phyloP scores from a whole-genome alignment of 1,140 invertebrate genomes.

The Orius laevigatus region DNA sequence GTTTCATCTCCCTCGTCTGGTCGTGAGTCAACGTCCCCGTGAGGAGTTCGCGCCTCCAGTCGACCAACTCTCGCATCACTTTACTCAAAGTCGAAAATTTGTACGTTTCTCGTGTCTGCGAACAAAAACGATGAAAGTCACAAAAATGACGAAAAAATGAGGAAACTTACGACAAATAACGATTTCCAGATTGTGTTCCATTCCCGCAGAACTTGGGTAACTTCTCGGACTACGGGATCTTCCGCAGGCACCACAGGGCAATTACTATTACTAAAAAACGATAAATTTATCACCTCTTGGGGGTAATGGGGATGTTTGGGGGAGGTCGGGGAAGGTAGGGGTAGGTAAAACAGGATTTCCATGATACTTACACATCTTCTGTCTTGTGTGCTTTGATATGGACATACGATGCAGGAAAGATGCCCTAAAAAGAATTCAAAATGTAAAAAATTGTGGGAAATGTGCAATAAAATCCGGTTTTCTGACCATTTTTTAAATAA shows the following conservation, averaged over 20 bases:
- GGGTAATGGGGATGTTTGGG: too few relatives aligned
- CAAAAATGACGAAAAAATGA: not conserved
- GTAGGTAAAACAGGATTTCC: too few relatives aligned
- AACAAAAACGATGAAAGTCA: conserved; percentile 12
- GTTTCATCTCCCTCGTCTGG: conserved; percentile 67
- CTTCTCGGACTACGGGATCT: conserved; percentile 76
- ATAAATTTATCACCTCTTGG: too few relatives aligned
- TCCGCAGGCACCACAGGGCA: conserved; percentile 46
- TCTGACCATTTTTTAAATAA: too few relatives aligned
- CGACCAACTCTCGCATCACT: conserved; percentile 76
- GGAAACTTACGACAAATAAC: conserved; percentile 67
- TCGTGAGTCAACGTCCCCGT: conserved; percentile 77
- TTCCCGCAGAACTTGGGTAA: conserved; percentile 79
- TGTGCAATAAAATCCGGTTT: not conserved
- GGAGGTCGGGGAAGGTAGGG: too few relatives aligned
- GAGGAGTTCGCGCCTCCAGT: conserved; percentile 64
- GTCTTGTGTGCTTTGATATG: conserved; percentile 51
- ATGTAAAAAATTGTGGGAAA: not conserved
- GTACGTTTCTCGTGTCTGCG: conserved; percentile 60
- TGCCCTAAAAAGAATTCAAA: conserved; percentile 36
- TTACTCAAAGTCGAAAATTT: conserved; percentile 66
- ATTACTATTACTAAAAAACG: too few relatives aligned
- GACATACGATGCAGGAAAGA: conserved; percentile 66
- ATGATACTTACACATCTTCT: too few relatives aligned
- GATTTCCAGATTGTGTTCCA: conserved; percentile 86